A percentile compares a stretch with the other conserved stretches of the same genome.
These are phyloP conservation scores for Bombus picipes DNA, from an alignment of 1,140 invertebrate genomes.

Conservation along the genomic window DNA sequence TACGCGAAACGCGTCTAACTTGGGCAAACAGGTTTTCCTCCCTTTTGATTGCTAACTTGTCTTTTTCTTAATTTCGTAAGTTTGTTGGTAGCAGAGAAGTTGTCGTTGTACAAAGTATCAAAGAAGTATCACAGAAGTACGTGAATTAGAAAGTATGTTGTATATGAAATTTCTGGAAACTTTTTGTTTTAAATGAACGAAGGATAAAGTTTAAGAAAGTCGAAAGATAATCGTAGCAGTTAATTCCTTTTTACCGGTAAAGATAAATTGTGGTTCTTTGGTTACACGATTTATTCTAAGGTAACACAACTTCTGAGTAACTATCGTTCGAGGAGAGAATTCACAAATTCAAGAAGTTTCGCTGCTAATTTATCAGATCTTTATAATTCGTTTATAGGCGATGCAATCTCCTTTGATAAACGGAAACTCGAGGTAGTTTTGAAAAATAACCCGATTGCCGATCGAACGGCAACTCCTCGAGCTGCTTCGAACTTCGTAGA, in stretches of 20 bases:
- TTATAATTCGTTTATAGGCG: slow-evolving; percentile 2
- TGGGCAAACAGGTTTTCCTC: no score
- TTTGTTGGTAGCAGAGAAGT: background rate
- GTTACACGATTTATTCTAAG: background rate
- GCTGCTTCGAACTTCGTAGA: background rate
- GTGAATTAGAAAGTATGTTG: background rate
- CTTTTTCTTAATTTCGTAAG: background rate
- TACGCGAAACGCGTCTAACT: background rate
- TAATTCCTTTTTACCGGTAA: no score
- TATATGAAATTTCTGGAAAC: background rate
- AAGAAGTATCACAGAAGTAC: no score
- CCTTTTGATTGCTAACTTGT: background rate
- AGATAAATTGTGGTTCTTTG: background rate
- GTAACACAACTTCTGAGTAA: background rate
- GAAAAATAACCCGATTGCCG: slow-evolving; percentile 9
- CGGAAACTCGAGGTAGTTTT: background rate
- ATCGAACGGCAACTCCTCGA: background rate
- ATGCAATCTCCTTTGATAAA: background rate
- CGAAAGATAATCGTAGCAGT: no score
- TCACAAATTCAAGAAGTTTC: background rate
- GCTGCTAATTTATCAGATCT: background rate
- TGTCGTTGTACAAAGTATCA: background rate
- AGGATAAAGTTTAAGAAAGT: no score
- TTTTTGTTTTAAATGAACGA: background rate
- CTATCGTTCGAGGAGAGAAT: background rate